phyloP scores from a whole-genome alignment of 2,797 vertebrate species.

The Muscicapa comitata region DNA sequence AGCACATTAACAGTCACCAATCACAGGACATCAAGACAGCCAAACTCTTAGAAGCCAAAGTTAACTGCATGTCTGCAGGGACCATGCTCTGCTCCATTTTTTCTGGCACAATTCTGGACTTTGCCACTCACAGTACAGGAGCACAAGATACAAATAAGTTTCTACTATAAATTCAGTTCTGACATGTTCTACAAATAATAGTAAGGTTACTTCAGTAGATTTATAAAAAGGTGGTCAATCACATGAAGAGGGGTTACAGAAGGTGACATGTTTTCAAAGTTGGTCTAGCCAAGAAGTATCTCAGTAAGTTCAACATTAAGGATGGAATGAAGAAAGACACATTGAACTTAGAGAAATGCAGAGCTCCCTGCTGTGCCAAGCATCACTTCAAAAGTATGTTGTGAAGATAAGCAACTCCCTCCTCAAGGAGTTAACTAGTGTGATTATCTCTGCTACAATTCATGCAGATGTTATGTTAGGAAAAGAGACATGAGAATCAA shows the following conservation, averaged over 20 bases:
- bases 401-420: not conserved
- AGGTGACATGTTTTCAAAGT: not conserved
- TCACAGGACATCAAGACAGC: not conserved
- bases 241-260: not conserved
- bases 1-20: not conserved
- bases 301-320: not conserved
- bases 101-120: not conserved
- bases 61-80: not conserved
- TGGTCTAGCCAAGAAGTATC: not conserved
- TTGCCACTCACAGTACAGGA: not conserved
- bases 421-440: not conserved
- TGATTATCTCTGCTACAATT: not conserved
- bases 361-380: not conserved
- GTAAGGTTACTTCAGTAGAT: not conserved
- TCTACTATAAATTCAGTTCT: not conserved
- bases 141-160: not conserved
- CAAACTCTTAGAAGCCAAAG: not conserved
- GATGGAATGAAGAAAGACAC: not conserved
- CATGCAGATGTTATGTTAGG: not conserved
- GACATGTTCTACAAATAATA: not conserved
- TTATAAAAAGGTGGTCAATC: not conserved
- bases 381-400: not conserved
- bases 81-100: not conserved
- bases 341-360: not conserved
- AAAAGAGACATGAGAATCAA: not conserved